Evolutionary conservation across 2,797 vertebrate genomes (phyloP), one percentile per base, ranked within the genome.

Genomic region (Potorous gilbertii): DNA sequence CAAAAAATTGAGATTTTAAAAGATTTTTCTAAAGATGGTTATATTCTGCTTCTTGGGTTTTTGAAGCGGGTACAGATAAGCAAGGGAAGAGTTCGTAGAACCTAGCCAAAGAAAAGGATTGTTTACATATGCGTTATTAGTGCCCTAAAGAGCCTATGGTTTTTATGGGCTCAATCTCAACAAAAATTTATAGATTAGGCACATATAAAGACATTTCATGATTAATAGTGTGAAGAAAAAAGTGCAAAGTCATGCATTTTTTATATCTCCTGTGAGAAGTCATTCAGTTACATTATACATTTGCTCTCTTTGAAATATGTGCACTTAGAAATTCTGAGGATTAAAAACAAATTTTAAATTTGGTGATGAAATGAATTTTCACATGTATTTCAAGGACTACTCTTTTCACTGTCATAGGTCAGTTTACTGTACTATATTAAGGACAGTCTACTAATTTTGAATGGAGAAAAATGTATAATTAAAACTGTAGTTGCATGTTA

Each of bases 401-500:
- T 94, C 10, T 87, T 81, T 81, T 50, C 40, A 87, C 40, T 87
- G 21, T 40, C 24, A 57, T 62, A 87, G 46, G 21, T 46, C 90
- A 16, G 5, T 90, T 56, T 95, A 92, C 92, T 52, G 59, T 92
- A 66, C 40, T 46, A 27, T 87, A 50, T 50, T 93, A 91, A 52
- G 96, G 94, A 59, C 66, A 94, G 28, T 92, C 29, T 56, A 81
- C 21, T 59, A 54, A 40, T 50, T 91, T 96, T 28, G 94, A 95
- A 93, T 94, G 93, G 0, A 92, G 34, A 94, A 14, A 66, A 93
- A 90, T 40, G 5, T 96, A 54, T 50, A 89, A 95, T 92, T 94
- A 93, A 21, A 91, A 74, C 96, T 95, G 94, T 50, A 56, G 57
- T 54, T 96, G 93, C n/a, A 96, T 57, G 54, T 93, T 95, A 96